A percentile compares a stretch with the other conserved stretches of the same genome.
Evolutionary conservation across 2,888 invertebrate genomes (phyloP).

Genomic region (Heliconius aoede): DNA sequence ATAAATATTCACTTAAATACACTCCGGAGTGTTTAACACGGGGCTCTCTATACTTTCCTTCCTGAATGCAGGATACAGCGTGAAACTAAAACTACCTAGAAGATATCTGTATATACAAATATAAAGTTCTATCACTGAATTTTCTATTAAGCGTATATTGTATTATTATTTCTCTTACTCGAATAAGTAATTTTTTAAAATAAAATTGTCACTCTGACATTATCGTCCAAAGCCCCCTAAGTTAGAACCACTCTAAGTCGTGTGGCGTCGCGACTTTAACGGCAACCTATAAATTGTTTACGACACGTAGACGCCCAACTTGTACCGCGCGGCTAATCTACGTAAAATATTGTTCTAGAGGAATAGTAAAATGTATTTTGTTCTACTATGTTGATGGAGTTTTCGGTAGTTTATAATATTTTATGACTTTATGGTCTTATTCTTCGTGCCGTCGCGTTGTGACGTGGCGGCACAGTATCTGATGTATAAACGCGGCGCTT

Average conservation of each 20-base stretch:
- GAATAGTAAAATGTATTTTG: background rate
- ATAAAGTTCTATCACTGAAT: too few species aligned
- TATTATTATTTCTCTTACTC: background rate
- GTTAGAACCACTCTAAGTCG: background rate
- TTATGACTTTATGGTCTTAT: background rate
- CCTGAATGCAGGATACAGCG: too few species aligned
- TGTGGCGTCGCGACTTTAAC: conserved; percentile 18
- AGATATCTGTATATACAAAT: too few species aligned
- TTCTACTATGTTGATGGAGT: background rate
- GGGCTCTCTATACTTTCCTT: too few species aligned
- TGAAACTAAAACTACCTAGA: too few species aligned
- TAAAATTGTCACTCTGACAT: background rate
- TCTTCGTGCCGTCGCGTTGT: background rate
- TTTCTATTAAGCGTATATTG: background rate
- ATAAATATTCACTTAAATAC: too few species aligned
- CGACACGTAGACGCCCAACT: conserved; percentile 24
- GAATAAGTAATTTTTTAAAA: conserved; percentile 5
- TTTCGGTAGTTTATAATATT: background rate
- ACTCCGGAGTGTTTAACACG: too few species aligned
- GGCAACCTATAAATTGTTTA: conserved; percentile 29
- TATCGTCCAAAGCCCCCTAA: conserved; percentile 14
- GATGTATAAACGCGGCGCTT: too few species aligned
- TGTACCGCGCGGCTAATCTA: conserved; percentile 23
- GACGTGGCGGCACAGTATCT: too few species aligned
- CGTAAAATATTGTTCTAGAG: background rate